phyloP scores from a whole-genome alignment of 2,888 invertebrate genomes.

The Pyralis farinalis region DNA sequence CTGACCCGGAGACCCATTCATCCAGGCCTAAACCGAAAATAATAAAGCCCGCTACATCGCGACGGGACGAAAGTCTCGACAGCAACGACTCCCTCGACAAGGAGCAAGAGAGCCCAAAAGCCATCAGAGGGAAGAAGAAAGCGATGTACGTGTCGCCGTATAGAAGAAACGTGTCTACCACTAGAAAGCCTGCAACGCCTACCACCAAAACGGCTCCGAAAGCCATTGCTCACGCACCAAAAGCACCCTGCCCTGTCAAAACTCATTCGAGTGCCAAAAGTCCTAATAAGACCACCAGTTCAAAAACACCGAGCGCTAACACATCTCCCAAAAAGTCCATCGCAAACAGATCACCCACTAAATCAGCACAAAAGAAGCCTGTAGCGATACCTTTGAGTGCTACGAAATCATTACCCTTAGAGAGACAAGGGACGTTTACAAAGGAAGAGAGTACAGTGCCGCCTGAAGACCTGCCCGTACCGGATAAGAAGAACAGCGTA shows the following conservation, averaged over 20 bases:
- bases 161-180: constrained; percentile 50
- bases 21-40: constrained; percentile 79
- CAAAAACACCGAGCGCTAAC: constrained; percentile 43
- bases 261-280: constrained; percentile 53
- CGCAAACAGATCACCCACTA: constrained; percentile 49
- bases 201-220: constrained; percentile 35
- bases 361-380: constrained; percentile 42
- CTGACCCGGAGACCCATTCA: constrained; percentile 53
- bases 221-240: constrained; percentile 28
- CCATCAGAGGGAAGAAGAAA: constrained; percentile 84
- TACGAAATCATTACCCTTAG: constrained; percentile 77
- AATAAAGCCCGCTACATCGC: constrained; percentile 67
- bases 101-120: constrained; percentile 73
- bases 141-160: constrained; percentile 85
- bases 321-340: constrained; percentile 62
- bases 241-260: constrained; percentile 38
- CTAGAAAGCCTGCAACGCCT: constrained; percentile 46
- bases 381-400: constrained; percentile 40
- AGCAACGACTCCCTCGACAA: constrained; percentile 69
- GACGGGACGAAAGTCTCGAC: constrained; percentile 63
- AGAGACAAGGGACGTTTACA: constrained; percentile 95
- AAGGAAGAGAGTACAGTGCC: constrained; percentile 86
- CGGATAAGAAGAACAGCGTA: constrained; percentile 43
- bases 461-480: constrained; percentile 53
- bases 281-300: constrained; percentile 37